Base-by-base conservation (phyloP, 2,113 vertebrate species). In the Toxostoma redivivum region DNA sequence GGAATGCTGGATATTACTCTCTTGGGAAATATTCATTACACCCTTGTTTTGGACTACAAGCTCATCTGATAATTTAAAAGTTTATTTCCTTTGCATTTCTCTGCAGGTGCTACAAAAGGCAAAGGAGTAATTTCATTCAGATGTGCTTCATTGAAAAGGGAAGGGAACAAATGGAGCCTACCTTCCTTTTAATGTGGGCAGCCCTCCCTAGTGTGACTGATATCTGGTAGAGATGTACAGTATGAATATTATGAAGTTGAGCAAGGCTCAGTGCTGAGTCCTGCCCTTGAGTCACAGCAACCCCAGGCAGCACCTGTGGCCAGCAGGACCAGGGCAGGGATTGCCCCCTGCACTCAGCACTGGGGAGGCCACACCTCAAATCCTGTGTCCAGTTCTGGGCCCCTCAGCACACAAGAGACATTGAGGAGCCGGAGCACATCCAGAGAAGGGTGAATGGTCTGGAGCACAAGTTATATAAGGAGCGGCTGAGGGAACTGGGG, bases 121-220 rank as follows among this genome's bases (percentile, higher is more conserved):
- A 40, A 51, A 84, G 19, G 15, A 79, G 21, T 42, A 65, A 37
- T 37, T 53, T 71, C 16, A 25, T 56, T 64, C 17, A 56, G 40
- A 38, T 25, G 24, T 47, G 5, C 44, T 67, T 87, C 56, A n/a
- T 21, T 47, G 66, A 18, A 60, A 81, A 30, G 3, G 19, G 51
- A 53, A 48, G 24, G 35, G 22, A 81, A 57, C 42, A 33, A 64
- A 67, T 22, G 22, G 11, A 91, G 10, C 23, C 16, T 11, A 37
- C 12, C 15, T 57, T 65, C 48, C 50, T 44, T 21, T 53, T 48
- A 37, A 12, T 18, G 30, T 13, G 13, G 50, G 37, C 44, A 40
- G 10, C 9, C 15, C 27, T 73, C 0, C 0, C 10, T 23, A 8
- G 7, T 8, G 28, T 48, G 42, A 31, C 42, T 83, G 58, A 2